A percentile compares a stretch with the other conserved stretches of the same genome.
Evolutionary conservation across 2,113 vertebrate species (phyloP).

Genomic region (Trichomycterus rosablanca): DNA sequence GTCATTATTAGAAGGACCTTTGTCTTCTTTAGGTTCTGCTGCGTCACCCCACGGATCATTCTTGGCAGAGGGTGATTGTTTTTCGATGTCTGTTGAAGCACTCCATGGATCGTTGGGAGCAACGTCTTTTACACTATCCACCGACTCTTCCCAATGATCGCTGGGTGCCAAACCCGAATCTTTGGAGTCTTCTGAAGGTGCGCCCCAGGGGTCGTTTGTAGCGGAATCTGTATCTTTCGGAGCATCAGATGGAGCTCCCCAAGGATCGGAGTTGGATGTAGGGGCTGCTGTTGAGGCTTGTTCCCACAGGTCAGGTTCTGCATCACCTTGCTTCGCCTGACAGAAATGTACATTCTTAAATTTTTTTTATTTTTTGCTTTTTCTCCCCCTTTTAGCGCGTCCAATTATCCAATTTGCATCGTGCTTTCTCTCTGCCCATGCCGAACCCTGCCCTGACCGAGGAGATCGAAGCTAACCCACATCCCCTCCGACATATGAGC

Average conservation of each 20-base stretch:
- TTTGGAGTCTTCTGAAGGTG: conserved; percentile 8
- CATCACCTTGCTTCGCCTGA: conserved; percentile 37
- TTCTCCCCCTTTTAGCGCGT: no score
- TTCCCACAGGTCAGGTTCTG: conserved; percentile 54
- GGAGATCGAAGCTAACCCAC: no score
- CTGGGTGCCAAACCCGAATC: conserved; percentile 6
- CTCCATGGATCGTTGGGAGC: conserved; percentile 36
- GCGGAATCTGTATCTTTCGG: conserved; percentile 10
- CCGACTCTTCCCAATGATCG: conserved; percentile 38
- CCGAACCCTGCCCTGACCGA: no score
- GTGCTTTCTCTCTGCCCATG: no score
- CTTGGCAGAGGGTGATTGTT: conserved; percentile 51
- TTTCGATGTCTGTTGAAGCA: not conserved
- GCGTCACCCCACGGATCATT: conserved; percentile 58
- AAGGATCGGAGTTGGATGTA: conserved; percentile 36
- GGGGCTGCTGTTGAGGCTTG: conserved; percentile 41
- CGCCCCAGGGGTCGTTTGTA: conserved; percentile 33
- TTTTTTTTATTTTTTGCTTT: no score
- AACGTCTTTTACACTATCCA: not conserved
- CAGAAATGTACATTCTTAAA: not conserved
- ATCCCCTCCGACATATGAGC: no score
- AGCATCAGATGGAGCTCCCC: conserved; percentile 33
- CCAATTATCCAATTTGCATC: not conserved
- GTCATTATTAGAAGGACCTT: conserved; percentile 10
- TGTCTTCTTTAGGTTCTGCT: conserved; percentile 40